A percentile compares a stretch with the other conserved stretches of the same genome.
These are phyloP conservation scores for Dasypogon diadema DNA, from an alignment of 2,888 invertebrate genomes.

Conservation along the genomic window DNA sequence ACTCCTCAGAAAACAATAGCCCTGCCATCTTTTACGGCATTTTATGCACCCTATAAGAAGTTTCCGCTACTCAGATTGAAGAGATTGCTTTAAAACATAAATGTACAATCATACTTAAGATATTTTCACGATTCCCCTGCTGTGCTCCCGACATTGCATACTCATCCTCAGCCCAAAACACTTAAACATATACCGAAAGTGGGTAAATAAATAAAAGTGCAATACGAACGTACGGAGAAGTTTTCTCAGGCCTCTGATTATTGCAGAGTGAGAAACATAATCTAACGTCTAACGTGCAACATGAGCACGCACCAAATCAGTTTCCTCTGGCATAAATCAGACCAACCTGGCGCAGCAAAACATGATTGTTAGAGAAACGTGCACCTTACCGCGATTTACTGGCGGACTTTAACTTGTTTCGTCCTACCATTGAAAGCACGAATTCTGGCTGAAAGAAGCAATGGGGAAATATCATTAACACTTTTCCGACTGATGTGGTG, in stretches of 20 bases:
- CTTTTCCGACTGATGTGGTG: constrained; percentile 25
- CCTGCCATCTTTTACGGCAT: too few relatives aligned
- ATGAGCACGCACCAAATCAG: constrained; percentile 50
- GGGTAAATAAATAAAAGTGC: neutral
- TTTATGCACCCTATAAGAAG: too few relatives aligned
- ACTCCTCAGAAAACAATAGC: too few relatives aligned
- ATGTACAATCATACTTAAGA: too few relatives aligned
- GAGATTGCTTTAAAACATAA: too few relatives aligned
- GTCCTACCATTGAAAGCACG: constrained; percentile 46
- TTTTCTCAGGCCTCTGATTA: neutral
- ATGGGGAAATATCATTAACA: constrained; percentile 47
- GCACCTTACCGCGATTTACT: constrained; percentile 48
- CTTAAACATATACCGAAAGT: neutral
- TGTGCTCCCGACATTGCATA: too few relatives aligned
- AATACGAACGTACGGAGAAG: neutral
- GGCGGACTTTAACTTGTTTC: constrained; percentile 24
- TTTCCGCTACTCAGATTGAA: too few relatives aligned
- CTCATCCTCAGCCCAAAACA: too few relatives aligned
- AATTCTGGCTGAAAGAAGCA: constrained; percentile 23
- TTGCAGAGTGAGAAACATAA: neutral
- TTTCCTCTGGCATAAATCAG: constrained; percentile 47
- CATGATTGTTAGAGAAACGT: constrained; percentile 48
- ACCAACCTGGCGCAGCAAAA: constrained; percentile 30
- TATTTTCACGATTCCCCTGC: too few relatives aligned
- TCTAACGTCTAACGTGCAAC: constrained; percentile 47